Evolutionary conservation across 2,888 invertebrate genomes (phyloP).

Genomic region (Tetrapedia diversipes): DNA sequence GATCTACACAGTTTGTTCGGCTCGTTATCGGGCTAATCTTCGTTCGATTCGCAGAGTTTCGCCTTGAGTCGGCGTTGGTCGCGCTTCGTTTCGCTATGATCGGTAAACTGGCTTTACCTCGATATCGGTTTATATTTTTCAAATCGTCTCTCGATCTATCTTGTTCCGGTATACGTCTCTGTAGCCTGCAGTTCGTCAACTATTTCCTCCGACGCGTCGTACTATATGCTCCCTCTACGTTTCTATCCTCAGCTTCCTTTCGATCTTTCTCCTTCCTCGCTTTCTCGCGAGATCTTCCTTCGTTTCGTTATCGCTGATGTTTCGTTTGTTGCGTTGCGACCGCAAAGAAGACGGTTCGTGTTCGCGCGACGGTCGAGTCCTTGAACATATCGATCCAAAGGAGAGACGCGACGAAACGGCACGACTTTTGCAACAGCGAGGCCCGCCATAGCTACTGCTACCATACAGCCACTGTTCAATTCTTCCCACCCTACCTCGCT

Average conservation of each 20-base stretch:
- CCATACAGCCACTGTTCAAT: not conserved
- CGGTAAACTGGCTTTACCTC: too few species aligned
- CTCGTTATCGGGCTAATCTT: too few species aligned
- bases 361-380: constrained; percentile 44
- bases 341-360: constrained; percentile 25
- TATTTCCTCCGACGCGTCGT: not conserved
- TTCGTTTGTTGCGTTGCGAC: not conserved
- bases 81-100: too few species aligned
- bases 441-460: not conserved
- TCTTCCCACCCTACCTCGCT: not conserved
- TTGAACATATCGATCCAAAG: constrained; percentile 39
- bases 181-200: constrained; percentile 5
- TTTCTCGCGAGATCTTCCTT: not conserved
- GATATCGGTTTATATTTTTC: too few species aligned
- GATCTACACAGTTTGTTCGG: constrained; percentile 15
- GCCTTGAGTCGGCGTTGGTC: too few species aligned
- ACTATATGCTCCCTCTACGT: too few species aligned
- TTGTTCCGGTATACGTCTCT: too few species aligned
- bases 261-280: not conserved
- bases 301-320: not conserved
- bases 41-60: too few species aligned
- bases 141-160: too few species aligned
- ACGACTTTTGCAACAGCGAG: constrained; percentile 18
- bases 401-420: constrained; percentile 19
- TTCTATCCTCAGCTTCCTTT: not conserved